Evolutionary conservation across 2,113 vertebrate genomes (phyloP).

Genomic region (Baryphthengus martii): DNA sequence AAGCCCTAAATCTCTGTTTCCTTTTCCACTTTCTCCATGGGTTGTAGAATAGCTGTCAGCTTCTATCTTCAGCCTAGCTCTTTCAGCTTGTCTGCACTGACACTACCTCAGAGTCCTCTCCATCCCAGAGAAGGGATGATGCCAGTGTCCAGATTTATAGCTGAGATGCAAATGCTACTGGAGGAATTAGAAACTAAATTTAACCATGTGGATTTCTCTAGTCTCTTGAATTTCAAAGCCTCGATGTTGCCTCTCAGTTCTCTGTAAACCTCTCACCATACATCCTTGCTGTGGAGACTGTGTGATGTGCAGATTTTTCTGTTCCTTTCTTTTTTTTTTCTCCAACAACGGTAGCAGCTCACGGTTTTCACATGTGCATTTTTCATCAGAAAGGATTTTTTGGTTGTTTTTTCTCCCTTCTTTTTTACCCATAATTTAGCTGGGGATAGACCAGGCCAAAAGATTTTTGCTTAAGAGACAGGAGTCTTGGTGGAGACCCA

Average conservation of each 20-base stretch:
- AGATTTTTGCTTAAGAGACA: neutral
- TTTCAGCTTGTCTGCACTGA: neutral
- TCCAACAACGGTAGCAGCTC: neutral
- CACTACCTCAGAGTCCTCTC: neutral
- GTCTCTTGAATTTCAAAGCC: neutral
- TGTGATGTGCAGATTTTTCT: neutral
- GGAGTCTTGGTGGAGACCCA: neutral
- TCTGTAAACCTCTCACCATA: neutral
- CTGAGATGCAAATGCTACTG: neutral
- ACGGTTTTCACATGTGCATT: neutral
- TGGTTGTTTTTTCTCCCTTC: neutral
- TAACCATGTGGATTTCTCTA: neutral
- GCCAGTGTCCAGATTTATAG: neutral
- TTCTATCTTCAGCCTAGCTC: neutral
- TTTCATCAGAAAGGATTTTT: neutral
- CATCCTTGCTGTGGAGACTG: neutral
- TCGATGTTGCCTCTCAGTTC: neutral
- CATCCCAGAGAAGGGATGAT: neutral
- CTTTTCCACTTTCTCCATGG: neutral
- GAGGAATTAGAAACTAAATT: neutral
- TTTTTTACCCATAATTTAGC: neutral
- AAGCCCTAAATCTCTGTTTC: neutral
- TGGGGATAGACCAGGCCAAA: neutral
- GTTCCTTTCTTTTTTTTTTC: neutral
- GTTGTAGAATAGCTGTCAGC: neutral